Evolutionary conservation across 2,888 invertebrate species (phyloP), one percentile per base, ranked within the genome.

Genomic region (Netelia virgata): DNA sequence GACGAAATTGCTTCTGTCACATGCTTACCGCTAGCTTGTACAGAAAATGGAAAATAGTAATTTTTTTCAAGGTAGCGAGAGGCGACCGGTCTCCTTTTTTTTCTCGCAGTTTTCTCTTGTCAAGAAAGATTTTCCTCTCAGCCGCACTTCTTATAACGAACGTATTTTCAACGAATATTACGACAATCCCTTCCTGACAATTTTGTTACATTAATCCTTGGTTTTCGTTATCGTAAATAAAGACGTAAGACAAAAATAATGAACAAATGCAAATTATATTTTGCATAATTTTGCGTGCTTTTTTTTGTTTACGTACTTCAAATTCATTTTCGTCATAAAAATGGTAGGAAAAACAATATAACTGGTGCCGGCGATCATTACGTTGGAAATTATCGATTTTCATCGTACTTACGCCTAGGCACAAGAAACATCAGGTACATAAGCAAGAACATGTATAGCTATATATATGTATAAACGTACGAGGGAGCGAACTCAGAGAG

Each of bases 1-100:
- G 79, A 88, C 90, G 87, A 91, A 91, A 91, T 91, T 91, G 91
- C 91, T 91, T 90, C 90, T 90, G 88, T 87, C 90, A 83, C 83
- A 85, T 84, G 85, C 77, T 85, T 75, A 80, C 88, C 73, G 77
- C 87, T 85, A 64, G 72, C 72, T 66, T 72, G 57, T 68, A 68
- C 81, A 77, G 86, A 78, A 86, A 75, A 85, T 75, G 70, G 75
- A 53, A 57, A 79, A 75, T 75, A 66, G 83, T 72, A 63, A 73
- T 81, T 82, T 77, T 36, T 81, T 82, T 18, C 69, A 53, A n/a
- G 18, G 43, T 53, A 53, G 36, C 28, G 61, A 41, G 68, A 72
- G 70, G 53, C 47, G 61, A 28, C 61, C 41, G 53, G 75, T 64
- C 16, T 47, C 41, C 43, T 55, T 28, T 72, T 41, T 63, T 28